Conservation (phyloP, 2,113 vertebrate species). For the Sitta europaea region DNA sequence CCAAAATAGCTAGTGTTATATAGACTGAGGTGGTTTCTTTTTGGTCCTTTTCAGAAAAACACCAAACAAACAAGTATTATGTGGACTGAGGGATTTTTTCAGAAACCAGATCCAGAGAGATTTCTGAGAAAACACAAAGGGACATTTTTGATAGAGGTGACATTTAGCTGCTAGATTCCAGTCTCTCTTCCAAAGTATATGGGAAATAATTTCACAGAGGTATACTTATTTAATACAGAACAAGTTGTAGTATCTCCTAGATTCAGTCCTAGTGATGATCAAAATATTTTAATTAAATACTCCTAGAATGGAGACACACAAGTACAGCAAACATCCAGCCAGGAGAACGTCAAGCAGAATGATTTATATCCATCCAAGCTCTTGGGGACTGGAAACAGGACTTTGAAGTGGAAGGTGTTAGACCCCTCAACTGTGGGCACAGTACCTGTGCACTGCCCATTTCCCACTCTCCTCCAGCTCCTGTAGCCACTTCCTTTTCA, state of each 20-base stretch:
- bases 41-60: not conserved
- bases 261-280: not conserved
- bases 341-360: not conserved
- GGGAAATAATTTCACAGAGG: not conserved
- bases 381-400: not conserved
- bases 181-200: not conserved
- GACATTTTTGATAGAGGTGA: not conserved
- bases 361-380: not conserved
- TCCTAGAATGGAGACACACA: not conserved
- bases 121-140: not conserved
- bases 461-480: not conserved
- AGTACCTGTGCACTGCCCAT: rapidly evolving
- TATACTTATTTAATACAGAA: not conserved
- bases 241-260: not conserved
- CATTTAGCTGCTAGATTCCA: not conserved
- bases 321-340: not conserved
- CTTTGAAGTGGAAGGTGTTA: not conserved
- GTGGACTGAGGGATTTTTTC: not conserved
- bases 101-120: not conserved
- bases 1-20: not conserved
- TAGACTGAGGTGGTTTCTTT: not conserved
- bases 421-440: rapidly evolving
- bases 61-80: not conserved
- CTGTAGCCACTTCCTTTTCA: not conserved
- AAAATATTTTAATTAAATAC: not conserved